A percentile compares a stretch with the other conserved stretches of the same genome.
Conservation (phyloP, 1,140 invertebrate genomes). For the Akabosia matsudoensis region DNA sequence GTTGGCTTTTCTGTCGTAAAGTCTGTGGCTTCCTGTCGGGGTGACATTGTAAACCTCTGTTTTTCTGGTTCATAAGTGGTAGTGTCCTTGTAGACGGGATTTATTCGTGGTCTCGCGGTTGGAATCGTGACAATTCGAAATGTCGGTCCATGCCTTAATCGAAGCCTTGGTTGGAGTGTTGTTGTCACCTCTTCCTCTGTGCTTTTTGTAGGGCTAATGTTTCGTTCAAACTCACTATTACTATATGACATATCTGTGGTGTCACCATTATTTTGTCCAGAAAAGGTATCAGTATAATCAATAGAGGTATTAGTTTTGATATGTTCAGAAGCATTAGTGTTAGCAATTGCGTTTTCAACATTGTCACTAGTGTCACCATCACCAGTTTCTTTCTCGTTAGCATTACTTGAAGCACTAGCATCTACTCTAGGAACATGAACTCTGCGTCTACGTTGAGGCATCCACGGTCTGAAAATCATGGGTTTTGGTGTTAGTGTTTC, state of each 20-base stretch:
- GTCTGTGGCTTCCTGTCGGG: not conserved
- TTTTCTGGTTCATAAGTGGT: not conserved
- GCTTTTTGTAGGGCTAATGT: not conserved
- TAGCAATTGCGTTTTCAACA: no score
- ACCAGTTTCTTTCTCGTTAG: not conserved
- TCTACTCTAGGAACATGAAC: not conserved
- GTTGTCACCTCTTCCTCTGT: not conserved
- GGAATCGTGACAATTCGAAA: conserved; percentile 11
- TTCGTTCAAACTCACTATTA: not conserved
- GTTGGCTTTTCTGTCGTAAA: not conserved
- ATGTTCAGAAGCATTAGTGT: not conserved
- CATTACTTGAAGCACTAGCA: not conserved
- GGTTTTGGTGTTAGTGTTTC: not conserved
- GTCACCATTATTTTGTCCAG: not conserved
- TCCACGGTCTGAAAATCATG: not conserved
- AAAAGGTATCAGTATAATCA: not conserved
- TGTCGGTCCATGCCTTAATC: not conserved
- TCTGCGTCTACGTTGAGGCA: not conserved
- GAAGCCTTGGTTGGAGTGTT: not conserved
- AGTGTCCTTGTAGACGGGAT: not conserved
- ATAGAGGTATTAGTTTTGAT: not conserved
- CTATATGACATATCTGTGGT: no score
- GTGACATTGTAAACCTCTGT: not conserved
- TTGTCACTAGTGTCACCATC: not conserved
- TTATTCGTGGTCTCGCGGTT: not conserved